Percentiles rank a stretch among this genome's conserved stretches.
phyloP scores from a whole-genome alignment of 1,140 invertebrate species.

The Ceratina calcarata region DNA sequence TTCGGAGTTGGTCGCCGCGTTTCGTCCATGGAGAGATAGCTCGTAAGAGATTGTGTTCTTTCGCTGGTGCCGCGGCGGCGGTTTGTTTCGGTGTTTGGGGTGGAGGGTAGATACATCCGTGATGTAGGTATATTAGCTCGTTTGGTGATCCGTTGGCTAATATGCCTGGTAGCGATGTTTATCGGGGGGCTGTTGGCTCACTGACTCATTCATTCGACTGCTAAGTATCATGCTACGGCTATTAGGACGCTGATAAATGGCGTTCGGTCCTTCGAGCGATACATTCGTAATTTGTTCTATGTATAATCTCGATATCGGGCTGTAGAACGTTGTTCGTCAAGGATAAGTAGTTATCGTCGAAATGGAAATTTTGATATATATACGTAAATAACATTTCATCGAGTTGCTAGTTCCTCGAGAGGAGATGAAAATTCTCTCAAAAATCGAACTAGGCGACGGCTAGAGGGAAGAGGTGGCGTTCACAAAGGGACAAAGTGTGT shows the following conservation, averaged over 20 bases:
- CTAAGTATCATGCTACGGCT: not conserved
- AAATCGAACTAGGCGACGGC: not conserved
- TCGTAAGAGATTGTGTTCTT: no score
- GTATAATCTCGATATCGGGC: no score
- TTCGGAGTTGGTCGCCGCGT: not conserved
- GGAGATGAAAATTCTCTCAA: not conserved
- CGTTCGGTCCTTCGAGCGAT: no score
- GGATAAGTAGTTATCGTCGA: no score
- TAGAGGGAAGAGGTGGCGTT: not conserved
- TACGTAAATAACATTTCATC: not conserved
- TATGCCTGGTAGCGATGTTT: not conserved
- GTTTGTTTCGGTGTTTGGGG: no score
- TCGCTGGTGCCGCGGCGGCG: no score
- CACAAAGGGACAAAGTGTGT: slow-evolving; percentile 36
- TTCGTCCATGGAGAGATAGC: not conserved
- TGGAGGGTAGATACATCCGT: not conserved
- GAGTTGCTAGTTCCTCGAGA: not conserved
- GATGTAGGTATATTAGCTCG: not conserved
- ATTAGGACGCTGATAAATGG: not conserved
- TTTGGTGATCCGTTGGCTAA: no score
- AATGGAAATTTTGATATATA: no score
- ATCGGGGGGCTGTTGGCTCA: not conserved
- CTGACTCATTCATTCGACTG: not conserved
- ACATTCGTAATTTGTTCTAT: no score
- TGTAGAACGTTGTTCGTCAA: not conserved